phyloP scores from a whole-genome alignment of 2,888 invertebrate species.

The Heliconius ethilla region DNA sequence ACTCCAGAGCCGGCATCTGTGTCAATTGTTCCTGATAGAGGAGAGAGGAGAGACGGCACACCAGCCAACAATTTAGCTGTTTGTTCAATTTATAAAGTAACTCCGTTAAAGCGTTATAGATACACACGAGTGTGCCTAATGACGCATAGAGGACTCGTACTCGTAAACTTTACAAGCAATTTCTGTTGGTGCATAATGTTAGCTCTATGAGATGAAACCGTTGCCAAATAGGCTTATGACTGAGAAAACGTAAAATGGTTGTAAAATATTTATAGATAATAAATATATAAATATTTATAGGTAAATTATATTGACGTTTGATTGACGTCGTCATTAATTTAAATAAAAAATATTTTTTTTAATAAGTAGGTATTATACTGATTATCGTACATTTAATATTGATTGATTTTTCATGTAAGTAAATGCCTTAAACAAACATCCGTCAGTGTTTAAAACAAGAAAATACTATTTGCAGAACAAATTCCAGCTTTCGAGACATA shows the following conservation, averaged over 20 bases:
- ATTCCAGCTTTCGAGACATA: conserved; percentile 40
- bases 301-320: background rate
- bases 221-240: background rate
- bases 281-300: background rate
- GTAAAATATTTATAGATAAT: conserved; percentile 4
- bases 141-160: conserved; percentile 41
- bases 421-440: conserved; percentile 34
- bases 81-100: conserved; percentile 45
- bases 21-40: conserved; percentile 40
- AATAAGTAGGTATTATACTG: background rate
- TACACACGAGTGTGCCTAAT: conserved; percentile 39
- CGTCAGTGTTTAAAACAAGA: conserved; percentile 36
- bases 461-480: conserved; percentile 46
- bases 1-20: conserved; percentile 36
- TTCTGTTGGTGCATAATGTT: conserved; percentile 26
- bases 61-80: conserved; percentile 44
- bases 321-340: background rate
- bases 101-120: conserved; percentile 40
- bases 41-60: conserved; percentile 33
- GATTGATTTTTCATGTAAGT: conserved; percentile 35
- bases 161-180: conserved; percentile 40
- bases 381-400: conserved; percentile 7
- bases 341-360: background rate
- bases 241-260: background rate
- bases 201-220: background rate